Evolutionary conservation across 2,888 invertebrate genomes (phyloP).

Genomic region (Acrobasis consociella): DNA sequence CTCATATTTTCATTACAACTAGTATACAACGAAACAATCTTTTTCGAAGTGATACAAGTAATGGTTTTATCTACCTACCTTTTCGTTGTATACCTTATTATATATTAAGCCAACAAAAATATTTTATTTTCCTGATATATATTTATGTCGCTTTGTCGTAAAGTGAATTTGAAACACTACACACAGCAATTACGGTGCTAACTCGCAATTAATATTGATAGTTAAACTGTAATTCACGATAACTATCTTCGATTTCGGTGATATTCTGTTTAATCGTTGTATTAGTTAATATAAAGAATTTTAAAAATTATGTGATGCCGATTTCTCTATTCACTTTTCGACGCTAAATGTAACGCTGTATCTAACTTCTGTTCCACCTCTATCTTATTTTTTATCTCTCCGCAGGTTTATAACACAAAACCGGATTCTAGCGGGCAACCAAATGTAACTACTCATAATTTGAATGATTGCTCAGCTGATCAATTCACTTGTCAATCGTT

Average conservation of each 20-base stretch:
- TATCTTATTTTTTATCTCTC: constrained; percentile 79
- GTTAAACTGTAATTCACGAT: too few relatives aligned
- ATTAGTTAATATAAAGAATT: too few relatives aligned
- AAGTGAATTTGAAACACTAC: constrained; percentile 46
- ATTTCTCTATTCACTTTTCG: constrained; percentile 51
- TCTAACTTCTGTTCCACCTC: constrained; percentile 66
- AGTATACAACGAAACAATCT: constrained; percentile 40
- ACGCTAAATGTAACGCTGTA: constrained; percentile 56
- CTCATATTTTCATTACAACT: constrained; percentile 12
- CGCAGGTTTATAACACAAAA: constrained; percentile 84
- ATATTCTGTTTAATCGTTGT: too few relatives aligned
- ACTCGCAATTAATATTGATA: too few relatives aligned
- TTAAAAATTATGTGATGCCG: not conserved
- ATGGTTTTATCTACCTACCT: constrained; percentile 20
- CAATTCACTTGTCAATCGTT: constrained; percentile 73
- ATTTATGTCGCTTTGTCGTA: constrained; percentile 66
- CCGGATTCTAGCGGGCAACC: constrained; percentile 82
- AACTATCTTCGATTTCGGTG: too few relatives aligned
- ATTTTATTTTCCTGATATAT: constrained; percentile 51
- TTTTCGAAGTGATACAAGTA: constrained; percentile 22
- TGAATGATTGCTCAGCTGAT: constrained; percentile 76
- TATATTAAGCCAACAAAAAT: constrained; percentile 34
- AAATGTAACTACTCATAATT: constrained; percentile 80
- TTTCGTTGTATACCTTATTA: constrained; percentile 35
- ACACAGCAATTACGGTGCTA: not conserved